These are phyloP conservation scores for Ammodytes dubius DNA, from an alignment of 2,113 vertebrate genomes.

Conservation along the genomic window DNA sequence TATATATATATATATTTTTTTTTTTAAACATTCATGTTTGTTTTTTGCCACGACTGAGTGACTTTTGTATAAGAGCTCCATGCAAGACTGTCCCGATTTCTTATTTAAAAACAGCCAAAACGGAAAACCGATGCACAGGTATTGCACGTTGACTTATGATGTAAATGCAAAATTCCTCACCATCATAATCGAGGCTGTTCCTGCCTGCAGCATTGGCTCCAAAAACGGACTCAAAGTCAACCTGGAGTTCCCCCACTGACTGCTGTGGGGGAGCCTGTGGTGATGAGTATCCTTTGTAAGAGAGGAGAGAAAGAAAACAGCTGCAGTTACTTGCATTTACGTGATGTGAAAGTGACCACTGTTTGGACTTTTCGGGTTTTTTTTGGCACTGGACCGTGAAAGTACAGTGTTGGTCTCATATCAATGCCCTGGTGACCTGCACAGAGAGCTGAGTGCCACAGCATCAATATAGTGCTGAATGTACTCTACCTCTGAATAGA, in stretches of 20 bases:
- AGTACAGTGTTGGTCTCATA: not conserved
- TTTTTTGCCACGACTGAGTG: not conserved
- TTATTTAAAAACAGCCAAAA: not conserved
- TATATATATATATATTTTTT: no score
- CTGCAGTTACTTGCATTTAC: conserved; percentile 17
- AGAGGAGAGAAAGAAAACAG: conserved; percentile 27
- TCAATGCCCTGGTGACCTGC: not conserved
- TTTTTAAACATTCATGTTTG: not conserved
- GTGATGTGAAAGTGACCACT: not conserved
- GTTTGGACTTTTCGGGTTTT: not conserved
- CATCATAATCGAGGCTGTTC: conserved; percentile 90
- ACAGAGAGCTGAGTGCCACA: conserved; percentile 8
- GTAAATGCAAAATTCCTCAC: conserved; percentile 82
- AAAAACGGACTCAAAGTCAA: conserved; percentile 99
- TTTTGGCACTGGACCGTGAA: not conserved
- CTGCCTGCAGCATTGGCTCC: conserved; percentile 90
- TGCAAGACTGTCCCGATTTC: not conserved
- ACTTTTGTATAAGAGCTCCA: conserved; percentile 2
- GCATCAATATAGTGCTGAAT: conserved; percentile 24
- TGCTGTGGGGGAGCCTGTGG: conserved; percentile 91
- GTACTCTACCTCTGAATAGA: conserved; percentile 90
- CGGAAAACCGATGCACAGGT: not conserved
- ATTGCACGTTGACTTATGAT: not conserved
- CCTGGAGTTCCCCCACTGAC: conserved; percentile 91
- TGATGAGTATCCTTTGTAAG: conserved; percentile 89